Base-by-base conservation (phyloP, 2,888 invertebrate genomes). In the Drosophila quasianomalipes region DNA sequence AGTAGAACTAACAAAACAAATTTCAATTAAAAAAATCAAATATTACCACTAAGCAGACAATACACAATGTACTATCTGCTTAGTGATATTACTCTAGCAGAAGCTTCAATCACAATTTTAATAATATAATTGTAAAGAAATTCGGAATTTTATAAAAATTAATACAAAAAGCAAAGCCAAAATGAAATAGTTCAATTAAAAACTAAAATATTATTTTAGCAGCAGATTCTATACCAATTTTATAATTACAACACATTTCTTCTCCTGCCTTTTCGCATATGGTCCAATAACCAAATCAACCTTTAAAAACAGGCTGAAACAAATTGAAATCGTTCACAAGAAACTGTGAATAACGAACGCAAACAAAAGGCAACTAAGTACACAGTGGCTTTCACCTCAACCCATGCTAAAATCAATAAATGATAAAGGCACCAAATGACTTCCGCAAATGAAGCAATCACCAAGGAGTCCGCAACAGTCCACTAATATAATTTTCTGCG, bases 331-430 rank as follows among this genome's bases (percentile, higher is more conserved):
- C 26, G n/a, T 16, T 16, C 6, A 37, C 2, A n/a, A 16, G n/a
- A 22, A 26, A 51, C 22, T 30, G 30, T 31, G 22, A 35, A 22
- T 51, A 28, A 26, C 10, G 37, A 37, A 30, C 9, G 49, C 35
- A 26, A 39, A 47, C 51, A 16, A n/a, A 51, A 41, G 28, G 3
- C 2, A 54, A 41, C 9, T n/a, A 39, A 22, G 51, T 44, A 35
- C 12, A 44, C 7, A 35, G 14, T n/a, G 22, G 22, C 74, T 74
- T 74, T 67, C 33, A 53, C 37, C 62, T 49, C 51, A 41, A 22
- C n/a, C 58, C 44, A 7, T 22, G 37, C 59, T 31, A 66, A 67
- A 80, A 76, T 80, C 71, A 70, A 78, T 80, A 80, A 70, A 59
- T 70, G 51, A 75, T 55, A 61, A 64, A 62, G 30, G 31, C 44